Percentiles rank a stretch among this genome's conserved stretches.
phyloP scores from a whole-genome alignment of 2,888 invertebrate genomes.

The Dryocosmus kuriphilus region DNA sequence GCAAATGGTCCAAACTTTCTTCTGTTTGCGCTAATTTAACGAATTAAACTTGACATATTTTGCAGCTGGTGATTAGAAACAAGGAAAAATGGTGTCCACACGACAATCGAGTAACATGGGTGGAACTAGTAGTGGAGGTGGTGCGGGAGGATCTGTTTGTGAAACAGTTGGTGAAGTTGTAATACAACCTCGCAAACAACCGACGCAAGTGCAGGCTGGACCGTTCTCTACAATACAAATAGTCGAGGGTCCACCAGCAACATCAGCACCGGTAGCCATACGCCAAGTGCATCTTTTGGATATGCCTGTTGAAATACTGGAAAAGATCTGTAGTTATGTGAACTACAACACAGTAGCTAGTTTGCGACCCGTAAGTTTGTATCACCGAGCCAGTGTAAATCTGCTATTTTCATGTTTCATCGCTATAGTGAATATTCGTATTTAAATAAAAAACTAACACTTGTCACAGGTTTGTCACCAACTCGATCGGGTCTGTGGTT shows the following conservation, averaged over 20 bases:
- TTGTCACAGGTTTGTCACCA: constrained; percentile 86
- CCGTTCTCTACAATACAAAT: constrained; percentile 56
- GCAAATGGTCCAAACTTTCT: not conserved
- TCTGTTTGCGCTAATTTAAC: not conserved
- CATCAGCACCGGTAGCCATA: constrained; percentile 17
- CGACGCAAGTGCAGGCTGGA: constrained; percentile 63
- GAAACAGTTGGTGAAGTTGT: constrained; percentile 66
- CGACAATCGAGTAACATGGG: constrained; percentile 79
- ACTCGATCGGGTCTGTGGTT: constrained; percentile 89
- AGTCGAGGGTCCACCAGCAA: constrained; percentile 55
- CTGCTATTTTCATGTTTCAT: constrained; percentile 17
- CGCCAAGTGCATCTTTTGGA: constrained; percentile 81
- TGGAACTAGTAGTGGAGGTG: constrained; percentile 64
- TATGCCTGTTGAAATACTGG: constrained; percentile 88
- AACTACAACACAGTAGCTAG: constrained; percentile 89
- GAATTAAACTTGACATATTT: not conserved
- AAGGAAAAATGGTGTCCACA: constrained; percentile 79
- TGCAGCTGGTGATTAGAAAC: constrained; percentile 27
- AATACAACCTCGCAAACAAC: constrained; percentile 44
- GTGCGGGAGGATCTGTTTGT: constrained; percentile 69
- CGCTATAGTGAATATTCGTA: no score
- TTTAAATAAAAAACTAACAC: no score
- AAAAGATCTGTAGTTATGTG: constrained; percentile 87
- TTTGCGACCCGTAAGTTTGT: constrained; percentile 85
- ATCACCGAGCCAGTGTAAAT: not conserved